A percentile compares a stretch with the other conserved stretches of the same genome.
phyloP scores from a whole-genome alignment of 2,113 vertebrate species.

The Noctilio leporinus region DNA sequence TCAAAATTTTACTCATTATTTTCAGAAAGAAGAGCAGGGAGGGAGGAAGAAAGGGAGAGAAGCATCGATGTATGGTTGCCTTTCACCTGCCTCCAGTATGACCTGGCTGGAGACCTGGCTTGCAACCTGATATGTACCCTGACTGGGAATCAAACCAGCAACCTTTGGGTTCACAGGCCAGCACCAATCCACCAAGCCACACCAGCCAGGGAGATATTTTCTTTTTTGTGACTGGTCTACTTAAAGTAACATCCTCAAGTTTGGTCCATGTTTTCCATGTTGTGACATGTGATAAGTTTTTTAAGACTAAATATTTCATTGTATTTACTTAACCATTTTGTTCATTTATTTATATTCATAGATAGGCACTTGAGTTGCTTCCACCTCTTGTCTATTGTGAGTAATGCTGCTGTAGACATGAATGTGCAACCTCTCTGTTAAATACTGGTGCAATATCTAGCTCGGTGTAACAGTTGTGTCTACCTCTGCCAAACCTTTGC shows the following conservation, averaged over 20 bases:
- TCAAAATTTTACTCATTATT: too few relatives aligned
- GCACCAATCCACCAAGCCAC: too few relatives aligned
- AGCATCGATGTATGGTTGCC: too few relatives aligned
- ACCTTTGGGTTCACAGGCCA: too few relatives aligned
- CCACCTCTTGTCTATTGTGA: neutral
- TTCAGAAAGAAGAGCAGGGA: too few relatives aligned
- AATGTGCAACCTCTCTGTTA: neutral
- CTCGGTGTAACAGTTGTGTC: neutral
- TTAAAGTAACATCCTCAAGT: neutral
- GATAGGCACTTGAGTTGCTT: neutral
- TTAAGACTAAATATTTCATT: neutral
- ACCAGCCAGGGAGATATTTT: too few relatives aligned
- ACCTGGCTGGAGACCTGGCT: too few relatives aligned
- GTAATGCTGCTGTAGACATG: neutral
- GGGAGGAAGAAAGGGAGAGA: too few relatives aligned
- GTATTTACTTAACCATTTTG: neutral
- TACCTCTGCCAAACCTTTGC: neutral
- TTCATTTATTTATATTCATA: neutral
- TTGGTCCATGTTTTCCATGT: neutral
- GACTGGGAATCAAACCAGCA: too few relatives aligned
- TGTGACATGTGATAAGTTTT: neutral
- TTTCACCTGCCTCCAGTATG: too few relatives aligned
- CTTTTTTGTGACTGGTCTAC: neutral
- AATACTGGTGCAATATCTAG: neutral
- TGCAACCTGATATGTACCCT: too few relatives aligned